phyloP scores from a whole-genome alignment of 2,888 invertebrate species.

The Drosophila multiciliata region DNA sequence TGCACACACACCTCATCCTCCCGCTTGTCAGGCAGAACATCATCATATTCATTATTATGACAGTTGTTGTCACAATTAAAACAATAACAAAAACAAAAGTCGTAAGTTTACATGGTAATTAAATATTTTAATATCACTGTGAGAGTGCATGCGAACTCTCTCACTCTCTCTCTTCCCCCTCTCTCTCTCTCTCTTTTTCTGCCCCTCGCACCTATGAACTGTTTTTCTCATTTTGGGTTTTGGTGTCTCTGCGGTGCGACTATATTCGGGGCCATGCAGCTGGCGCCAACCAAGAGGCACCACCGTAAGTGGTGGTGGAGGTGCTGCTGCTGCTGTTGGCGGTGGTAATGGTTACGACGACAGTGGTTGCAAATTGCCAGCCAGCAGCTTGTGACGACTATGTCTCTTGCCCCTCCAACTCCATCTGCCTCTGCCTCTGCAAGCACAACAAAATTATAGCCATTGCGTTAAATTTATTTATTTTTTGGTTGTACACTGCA shows the following conservation, averaged over 20 bases:
- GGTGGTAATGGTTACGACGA: constrained; percentile 51
- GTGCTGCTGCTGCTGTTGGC: constrained; percentile 16
- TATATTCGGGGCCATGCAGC: constrained; percentile 45
- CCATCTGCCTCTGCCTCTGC: not conserved
- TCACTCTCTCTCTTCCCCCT: not conserved
- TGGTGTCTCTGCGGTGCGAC: constrained; percentile 54
- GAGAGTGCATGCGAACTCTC: constrained; percentile 1
- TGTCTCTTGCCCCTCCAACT: not conserved
- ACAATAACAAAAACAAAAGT: constrained; percentile 79
- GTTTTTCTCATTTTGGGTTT: constrained; percentile 54
- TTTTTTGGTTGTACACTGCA: constrained; percentile 35
- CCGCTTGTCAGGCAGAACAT: constrained; percentile 59
- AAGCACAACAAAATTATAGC: constrained; percentile 50
- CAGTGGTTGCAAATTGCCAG: constrained; percentile 71
- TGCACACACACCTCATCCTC: not conserved
- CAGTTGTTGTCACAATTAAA: constrained; percentile 81
- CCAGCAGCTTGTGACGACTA: constrained; percentile 55
- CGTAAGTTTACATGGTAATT: constrained; percentile 82
- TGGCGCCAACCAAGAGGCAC: constrained; percentile 39
- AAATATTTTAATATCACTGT: constrained; percentile 82
- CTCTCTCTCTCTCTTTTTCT: not conserved
- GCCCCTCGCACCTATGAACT: constrained; percentile 22
- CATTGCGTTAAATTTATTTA: constrained; percentile 54
- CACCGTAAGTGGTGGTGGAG: constrained; percentile 23
- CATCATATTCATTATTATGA: constrained; percentile 81